phyloP scores from a whole-genome alignment of 2,888 invertebrate species.

The Gymnosoma rotundatum region DNA sequence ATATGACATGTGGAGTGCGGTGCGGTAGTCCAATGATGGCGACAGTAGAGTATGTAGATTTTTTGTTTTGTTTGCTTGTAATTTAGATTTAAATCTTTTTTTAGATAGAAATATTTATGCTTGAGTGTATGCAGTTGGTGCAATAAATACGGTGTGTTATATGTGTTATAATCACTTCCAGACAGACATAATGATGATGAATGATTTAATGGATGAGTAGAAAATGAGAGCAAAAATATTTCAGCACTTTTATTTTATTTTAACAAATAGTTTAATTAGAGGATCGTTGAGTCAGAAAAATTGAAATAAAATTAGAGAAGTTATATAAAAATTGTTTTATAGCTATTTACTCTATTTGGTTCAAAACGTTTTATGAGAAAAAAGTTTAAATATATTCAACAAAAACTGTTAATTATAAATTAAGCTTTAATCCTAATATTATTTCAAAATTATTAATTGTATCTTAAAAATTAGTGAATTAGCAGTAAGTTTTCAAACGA shows the following conservation, averaged over 20 bases:
- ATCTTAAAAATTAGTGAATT: no score
- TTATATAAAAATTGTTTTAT: background rate
- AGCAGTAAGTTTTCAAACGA: no score
- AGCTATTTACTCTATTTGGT: no score
- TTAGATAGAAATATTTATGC: conserved; percentile 14
- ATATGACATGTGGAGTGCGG: conserved; percentile 14
- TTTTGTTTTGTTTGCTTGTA: background rate
- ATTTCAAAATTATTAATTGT: no score
- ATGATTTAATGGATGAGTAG: conserved; percentile 26
- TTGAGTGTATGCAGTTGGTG: background rate
- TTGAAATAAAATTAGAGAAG: background rate
- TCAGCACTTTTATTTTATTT: background rate
- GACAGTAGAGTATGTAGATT: conserved; percentile 19
- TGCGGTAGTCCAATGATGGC: conserved; percentile 37
- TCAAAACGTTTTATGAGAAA: no score
- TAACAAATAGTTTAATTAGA: background rate
- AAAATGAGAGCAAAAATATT: conserved; percentile 2
- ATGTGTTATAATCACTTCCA: conserved; percentile 31
- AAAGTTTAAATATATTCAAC: no score
- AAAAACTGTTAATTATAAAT: no score
- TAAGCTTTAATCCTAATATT: no score
- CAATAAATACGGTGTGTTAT: conserved; percentile 26
- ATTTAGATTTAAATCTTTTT: conserved; percentile 58
- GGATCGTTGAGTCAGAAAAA: background rate
- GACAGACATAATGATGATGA: conserved; percentile 32